Evolutionary conservation across 2,888 invertebrate genomes (phyloP).

Genomic region (Globia sparganii): DNA sequence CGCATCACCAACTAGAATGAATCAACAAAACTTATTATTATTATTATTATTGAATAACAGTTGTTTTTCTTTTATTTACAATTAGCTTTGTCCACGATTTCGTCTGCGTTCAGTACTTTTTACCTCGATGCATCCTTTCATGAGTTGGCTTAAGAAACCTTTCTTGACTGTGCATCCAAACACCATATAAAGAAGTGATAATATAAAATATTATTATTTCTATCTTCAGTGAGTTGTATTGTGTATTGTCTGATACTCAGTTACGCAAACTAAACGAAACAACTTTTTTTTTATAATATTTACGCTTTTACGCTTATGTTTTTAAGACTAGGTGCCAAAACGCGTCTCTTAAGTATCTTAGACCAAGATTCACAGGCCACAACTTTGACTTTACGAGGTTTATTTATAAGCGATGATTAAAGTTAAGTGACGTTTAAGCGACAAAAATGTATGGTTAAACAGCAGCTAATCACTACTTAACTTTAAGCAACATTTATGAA

Average conservation of each 20-base stretch:
- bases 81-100: not conserved
- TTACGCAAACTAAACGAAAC: not conserved
- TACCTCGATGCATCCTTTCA: not conserved
- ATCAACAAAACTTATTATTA: too few species aligned
- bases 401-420: too few species aligned
- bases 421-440: too few species aligned
- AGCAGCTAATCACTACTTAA: too few species aligned
- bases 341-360: conserved; percentile 21
- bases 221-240: not conserved
- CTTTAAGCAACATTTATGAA: too few species aligned
- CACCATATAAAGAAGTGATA: not conserved
- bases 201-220: not conserved
- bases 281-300: not conserved
- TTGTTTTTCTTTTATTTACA: not conserved
- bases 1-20: not conserved
- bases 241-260: not conserved
- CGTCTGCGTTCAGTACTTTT: not conserved
- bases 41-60: too few species aligned
- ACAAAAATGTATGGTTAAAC: too few species aligned
- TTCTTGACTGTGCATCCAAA: too few species aligned
- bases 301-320: not conserved
- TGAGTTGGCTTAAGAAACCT: not conserved
- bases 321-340: not conserved
- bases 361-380: not conserved
- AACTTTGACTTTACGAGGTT: not conserved